Conservation (phyloP, 30 jellyfish, hydroid and myxozoan genomes). For the Mastigias papua region DNA sequence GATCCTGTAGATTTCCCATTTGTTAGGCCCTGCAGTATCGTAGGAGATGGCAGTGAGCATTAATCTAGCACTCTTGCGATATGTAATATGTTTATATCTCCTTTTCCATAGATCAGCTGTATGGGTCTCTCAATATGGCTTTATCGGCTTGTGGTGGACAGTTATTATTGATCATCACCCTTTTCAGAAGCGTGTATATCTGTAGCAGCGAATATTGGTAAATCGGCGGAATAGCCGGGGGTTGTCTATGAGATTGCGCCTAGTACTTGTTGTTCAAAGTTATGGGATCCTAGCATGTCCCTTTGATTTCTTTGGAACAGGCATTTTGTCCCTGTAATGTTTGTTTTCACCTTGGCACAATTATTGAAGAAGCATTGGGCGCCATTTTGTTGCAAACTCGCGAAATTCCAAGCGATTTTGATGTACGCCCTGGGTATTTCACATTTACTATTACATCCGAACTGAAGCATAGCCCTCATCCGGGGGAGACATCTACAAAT, state of each 20-base stretch:
- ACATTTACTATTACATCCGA: no score
- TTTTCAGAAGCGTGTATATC: background rate
- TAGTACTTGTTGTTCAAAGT: no score
- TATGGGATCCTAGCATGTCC: no score
- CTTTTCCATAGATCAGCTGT: conserved; percentile 73
- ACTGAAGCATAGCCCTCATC: background rate
- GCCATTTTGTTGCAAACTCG: no score
- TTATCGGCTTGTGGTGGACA: conserved; percentile 88
- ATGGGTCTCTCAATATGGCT: conserved; percentile 92
- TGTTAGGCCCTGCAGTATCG: background rate
- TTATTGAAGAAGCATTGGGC: no score
- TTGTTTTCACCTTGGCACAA: no score
- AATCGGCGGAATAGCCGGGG: conserved; percentile 1
- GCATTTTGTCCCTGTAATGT: no score
- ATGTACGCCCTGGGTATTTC: background rate
- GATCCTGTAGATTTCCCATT: background rate
- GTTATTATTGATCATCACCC: conserved; percentile 14
- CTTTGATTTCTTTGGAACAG: no score
- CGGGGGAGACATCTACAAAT: background rate
- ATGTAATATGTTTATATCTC: background rate
- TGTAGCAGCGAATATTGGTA: background rate
- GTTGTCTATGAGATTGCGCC: no score
- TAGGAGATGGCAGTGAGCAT: background rate
- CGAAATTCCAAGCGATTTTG: no score
- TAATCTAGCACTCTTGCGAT: background rate